phyloP scores from a whole-genome alignment of 2,113 vertebrate species.

The Orientallactaga bullata region DNA sequence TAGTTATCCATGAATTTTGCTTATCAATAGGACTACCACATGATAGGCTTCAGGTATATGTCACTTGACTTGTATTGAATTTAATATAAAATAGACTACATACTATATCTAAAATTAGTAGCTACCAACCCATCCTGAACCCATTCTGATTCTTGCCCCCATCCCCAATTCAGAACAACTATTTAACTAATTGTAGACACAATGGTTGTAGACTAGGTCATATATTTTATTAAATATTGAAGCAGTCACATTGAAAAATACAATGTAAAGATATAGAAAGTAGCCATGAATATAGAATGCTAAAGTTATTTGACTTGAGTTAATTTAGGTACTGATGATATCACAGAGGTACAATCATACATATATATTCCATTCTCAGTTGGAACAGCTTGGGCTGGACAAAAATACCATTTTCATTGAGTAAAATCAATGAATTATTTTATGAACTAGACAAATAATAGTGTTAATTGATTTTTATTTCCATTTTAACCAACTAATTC shows the following conservation, averaged over 20 bases:
- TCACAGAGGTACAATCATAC: neutral
- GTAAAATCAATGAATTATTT: slow-evolving; percentile 31
- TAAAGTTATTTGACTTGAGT: slow-evolving; percentile 7
- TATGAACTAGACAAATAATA: neutral
- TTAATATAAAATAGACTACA: neutral
- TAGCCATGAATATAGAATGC: neutral
- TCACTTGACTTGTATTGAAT: neutral
- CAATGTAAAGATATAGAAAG: neutral
- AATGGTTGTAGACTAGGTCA: neutral
- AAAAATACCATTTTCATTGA: slow-evolving; percentile 38
- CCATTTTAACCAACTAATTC: slow-evolving; percentile 10
- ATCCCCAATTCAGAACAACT: neutral
- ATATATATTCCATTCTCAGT: neutral
- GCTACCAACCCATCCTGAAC: neutral
- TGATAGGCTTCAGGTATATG: neutral
- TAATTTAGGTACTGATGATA: neutral
- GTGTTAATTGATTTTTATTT: slow-evolving; percentile 21
- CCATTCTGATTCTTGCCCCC: neutral
- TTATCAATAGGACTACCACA: neutral
- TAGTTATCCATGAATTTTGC: neutral
- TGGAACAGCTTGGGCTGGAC: slow-evolving; percentile 1
- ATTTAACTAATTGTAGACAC: neutral
- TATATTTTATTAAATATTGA: slow-evolving; percentile 25
- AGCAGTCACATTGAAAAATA: neutral
- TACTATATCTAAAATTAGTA: neutral